Evolutionary conservation across 1,140 invertebrate species (phyloP), one percentile per base, ranked within the genome.

Genomic region (Adelges cooleyi): DNA sequence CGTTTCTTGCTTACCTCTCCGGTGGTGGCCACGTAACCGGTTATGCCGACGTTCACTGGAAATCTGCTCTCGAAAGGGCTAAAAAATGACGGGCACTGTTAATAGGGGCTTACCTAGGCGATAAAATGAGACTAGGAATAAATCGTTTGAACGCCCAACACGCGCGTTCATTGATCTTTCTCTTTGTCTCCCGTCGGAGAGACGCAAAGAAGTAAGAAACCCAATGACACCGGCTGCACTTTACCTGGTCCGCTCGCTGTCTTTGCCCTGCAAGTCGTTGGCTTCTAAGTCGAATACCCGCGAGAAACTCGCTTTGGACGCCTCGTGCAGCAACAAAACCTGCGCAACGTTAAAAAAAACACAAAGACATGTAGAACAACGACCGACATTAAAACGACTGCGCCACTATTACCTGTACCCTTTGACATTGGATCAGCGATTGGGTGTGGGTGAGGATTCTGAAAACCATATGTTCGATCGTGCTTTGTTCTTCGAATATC

Each of bases 401-500:
- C 5, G 29, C 11, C 5, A n/a, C 11, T 27, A 71, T 73, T 73
- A 90, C 87, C 82, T 94, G 90, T 51, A 92, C 90, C 69, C 91
- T 81, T 76, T 95, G 88, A 79, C 92, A 95, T 73, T 93, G 89
- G 69, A 96, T 90, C 20, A 96, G 78, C 68, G 90, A 92, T 76
- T 95, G 91, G 40, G 90, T 95, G 76, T 97, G 92, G 38, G 90
- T 90, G 71, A 96, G 80, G 73, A 97, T 96, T 76, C 93, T 84
- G 69, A 92, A 85, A 67, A 96, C 92, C 80, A 95, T 90, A 73
- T 90, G 89, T 72, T 95, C 92, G 69, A 96, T 92, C 69, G 92
- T 95, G 76, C 89, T 94, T 77, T 96, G 93, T 75, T 97, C 92
- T 74, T 95, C 92, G 74, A 97, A 97, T 70, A 97, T 92, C 86